Evolutionary conservation across 2,113 vertebrate species (phyloP).

Genomic region (Isichthys henryi): DNA sequence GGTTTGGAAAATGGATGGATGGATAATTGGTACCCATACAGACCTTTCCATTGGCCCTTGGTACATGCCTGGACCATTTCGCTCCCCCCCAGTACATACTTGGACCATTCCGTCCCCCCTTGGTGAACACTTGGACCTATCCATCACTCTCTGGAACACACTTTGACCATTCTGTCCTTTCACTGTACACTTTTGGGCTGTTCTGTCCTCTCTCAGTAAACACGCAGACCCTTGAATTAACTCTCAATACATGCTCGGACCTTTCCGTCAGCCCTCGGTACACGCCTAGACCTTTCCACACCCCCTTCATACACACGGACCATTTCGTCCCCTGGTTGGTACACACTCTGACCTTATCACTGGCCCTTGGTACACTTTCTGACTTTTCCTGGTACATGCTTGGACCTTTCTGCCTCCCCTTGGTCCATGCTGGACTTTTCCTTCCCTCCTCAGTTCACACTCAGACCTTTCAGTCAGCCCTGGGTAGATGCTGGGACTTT

Average conservation of each 20-base stretch:
- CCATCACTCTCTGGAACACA: neutral
- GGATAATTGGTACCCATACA: neutral
- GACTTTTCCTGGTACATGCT: neutral
- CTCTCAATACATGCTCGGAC: neutral
- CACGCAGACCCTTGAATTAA: neutral
- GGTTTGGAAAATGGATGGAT: no score
- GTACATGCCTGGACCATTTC: neutral
- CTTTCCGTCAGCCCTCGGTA: neutral
- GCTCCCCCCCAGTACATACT: neutral
- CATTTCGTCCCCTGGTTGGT: neutral
- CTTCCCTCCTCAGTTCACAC: neutral
- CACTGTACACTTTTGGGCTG: neutral
- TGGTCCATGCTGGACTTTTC: neutral
- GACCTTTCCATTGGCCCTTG: neutral
- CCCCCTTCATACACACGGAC: no score
- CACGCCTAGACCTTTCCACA: neutral
- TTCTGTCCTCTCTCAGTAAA: neutral
- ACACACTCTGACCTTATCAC: conserved; percentile 46
- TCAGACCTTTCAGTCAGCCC: neutral
- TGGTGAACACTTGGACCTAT: neutral
- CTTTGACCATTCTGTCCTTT: neutral
- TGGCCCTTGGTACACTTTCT: no score
- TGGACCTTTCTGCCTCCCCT: neutral
- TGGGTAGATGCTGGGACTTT: neutral
- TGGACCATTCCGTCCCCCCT: neutral